Evolutionary conservation across 2,113 vertebrate species (phyloP).

Genomic region (Procavia capensis): DNA sequence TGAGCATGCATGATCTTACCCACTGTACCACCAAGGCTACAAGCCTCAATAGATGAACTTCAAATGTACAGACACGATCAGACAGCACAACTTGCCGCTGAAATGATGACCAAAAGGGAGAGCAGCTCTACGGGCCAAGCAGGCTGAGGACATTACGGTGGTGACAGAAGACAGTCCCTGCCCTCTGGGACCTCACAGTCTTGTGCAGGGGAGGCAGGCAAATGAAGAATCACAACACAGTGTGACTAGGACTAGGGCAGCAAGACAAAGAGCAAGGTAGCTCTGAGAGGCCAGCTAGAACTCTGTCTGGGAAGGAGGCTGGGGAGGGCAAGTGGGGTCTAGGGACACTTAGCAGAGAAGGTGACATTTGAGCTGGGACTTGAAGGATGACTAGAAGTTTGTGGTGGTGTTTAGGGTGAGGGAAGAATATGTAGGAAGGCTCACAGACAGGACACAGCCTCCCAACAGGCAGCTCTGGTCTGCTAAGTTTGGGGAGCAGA

Average conservation of each 20-base stretch:
- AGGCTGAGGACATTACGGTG: background rate
- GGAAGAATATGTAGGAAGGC: background rate
- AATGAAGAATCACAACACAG: rapidly evolving
- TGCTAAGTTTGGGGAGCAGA: background rate
- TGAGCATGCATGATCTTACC: too few relatives aligned
- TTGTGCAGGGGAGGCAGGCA: background rate
- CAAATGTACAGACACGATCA: background rate
- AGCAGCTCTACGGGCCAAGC: background rate
- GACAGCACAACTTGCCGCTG: background rate
- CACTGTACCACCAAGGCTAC: too few relatives aligned
- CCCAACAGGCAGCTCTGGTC: background rate
- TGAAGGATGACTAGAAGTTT: background rate
- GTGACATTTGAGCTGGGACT: too few relatives aligned
- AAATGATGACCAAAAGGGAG: background rate
- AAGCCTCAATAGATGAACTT: background rate
- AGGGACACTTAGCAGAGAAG: background rate
- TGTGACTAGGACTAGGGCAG: too few relatives aligned
- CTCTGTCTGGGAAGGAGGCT: background rate
- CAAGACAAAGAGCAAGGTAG: background rate
- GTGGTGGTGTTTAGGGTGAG: background rate
- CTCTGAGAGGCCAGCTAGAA: background rate
- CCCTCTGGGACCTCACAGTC: background rate
- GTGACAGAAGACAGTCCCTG: background rate
- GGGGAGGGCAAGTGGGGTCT: background rate
- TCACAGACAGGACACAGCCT: background rate